Conservation (phyloP, 2,888 invertebrate species). For the Lithophane leautieri region DNA sequence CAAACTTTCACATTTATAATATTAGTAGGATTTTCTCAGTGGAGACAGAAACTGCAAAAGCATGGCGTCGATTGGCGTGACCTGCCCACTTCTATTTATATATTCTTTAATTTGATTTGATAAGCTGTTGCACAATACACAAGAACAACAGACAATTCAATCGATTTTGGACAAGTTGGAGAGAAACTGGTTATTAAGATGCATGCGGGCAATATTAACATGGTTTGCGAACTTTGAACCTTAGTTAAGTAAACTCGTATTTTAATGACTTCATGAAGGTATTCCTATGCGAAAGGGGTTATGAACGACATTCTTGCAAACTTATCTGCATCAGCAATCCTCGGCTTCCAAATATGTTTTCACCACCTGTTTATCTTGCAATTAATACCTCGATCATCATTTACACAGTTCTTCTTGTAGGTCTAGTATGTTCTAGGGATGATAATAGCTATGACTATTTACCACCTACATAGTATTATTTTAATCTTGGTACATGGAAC, state of each 20-base stretch:
- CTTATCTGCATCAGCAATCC: not conserved
- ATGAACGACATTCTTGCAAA: not conserved
- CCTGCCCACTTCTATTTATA: not conserved
- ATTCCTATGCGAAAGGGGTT: not conserved
- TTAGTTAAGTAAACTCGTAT: too few relatives aligned
- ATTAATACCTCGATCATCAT: too few relatives aligned
- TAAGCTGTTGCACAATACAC: slow-evolving; percentile 24
- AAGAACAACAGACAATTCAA: slow-evolving; percentile 16
- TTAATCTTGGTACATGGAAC: not conserved
- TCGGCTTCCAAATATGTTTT: too few relatives aligned
- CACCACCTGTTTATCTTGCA: too few relatives aligned
- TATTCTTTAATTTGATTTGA: slow-evolving; percentile 9
- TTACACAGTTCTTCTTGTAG: not conserved
- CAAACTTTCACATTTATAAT: too few relatives aligned
- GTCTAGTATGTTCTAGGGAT: not conserved
- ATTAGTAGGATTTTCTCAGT: too few relatives aligned
- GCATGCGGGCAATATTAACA: slow-evolving; percentile 16
- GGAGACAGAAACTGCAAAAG: slow-evolving; percentile 5
- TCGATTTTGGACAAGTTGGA: slow-evolving; percentile 32
- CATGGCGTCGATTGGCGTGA: slow-evolving; percentile 13
- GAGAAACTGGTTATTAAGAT: slow-evolving; percentile 26
- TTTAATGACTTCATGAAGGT: slow-evolving; percentile 6
- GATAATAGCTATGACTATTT: slow-evolving; percentile 12
- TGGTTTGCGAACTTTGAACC: slow-evolving; percentile 39
- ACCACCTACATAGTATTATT: slow-evolving; percentile 5